A percentile compares a stretch with the other conserved stretches of the same genome.
phyloP scores from a whole-genome alignment of 2,888 invertebrate species.

The Drosophila hamatofila region DNA sequence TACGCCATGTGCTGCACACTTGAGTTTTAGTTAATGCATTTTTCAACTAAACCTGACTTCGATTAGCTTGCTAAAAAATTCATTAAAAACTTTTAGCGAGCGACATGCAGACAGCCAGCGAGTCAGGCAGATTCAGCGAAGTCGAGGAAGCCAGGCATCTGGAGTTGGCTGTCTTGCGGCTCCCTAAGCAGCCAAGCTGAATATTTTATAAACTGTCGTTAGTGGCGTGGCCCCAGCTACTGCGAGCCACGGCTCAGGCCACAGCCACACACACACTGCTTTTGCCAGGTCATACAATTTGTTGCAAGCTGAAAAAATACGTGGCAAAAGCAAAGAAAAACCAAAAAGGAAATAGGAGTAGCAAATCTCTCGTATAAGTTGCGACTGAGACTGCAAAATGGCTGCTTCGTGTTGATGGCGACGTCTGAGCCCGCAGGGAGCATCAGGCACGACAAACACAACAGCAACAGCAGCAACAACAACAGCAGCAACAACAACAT shows the following conservation, averaged over 20 bases:
- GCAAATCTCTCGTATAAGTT: constrained; percentile 22
- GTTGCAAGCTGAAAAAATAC: constrained; percentile 58
- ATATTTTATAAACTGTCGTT: constrained; percentile 79
- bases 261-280: constrained; percentile 20
- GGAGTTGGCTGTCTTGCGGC: constrained; percentile 9
- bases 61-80: constrained; percentile 77
- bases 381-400: constrained; percentile 60
- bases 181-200: constrained; percentile 60
- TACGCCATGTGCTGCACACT: constrained; percentile 45
- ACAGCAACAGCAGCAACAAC: constrained; percentile 11
- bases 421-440: constrained; percentile 73
- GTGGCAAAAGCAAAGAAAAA: constrained; percentile 39
- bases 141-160: constrained; percentile 5
- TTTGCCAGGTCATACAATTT: constrained; percentile 69
- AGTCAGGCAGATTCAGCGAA: neutral
- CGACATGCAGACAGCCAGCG: constrained; percentile 31
- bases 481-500: constrained; percentile 1
- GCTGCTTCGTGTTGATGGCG: constrained; percentile 71
- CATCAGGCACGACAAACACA: constrained; percentile 6
- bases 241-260: neutral
- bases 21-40: constrained; percentile 67
- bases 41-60: constrained; percentile 72
- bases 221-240: no score
- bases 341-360: constrained; percentile 12
- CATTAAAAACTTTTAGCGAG: constrained; percentile 77